Conservation (phyloP, 2,113 vertebrate genomes). For the Camelus bactrianus region DNA sequence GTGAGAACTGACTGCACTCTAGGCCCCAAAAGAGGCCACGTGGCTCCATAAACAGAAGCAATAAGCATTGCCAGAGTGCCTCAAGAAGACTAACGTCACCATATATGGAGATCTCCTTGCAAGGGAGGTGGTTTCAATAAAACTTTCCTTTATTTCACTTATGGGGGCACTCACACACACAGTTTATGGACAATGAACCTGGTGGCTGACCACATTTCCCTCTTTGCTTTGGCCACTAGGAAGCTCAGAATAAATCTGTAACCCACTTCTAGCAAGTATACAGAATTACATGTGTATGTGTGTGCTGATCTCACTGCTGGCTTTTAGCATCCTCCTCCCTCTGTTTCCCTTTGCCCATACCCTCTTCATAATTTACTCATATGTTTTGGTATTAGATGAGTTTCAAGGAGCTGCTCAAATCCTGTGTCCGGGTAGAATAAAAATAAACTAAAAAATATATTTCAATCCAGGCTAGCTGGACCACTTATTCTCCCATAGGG, state of each 20-base stretch:
- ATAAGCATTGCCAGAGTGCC: neutral
- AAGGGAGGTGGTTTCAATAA: neutral
- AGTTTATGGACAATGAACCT: neutral
- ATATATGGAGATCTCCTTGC: neutral
- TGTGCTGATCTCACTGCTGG: neutral
- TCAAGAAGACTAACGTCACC: neutral
- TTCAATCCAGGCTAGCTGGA: conserved; percentile 19
- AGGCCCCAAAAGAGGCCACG: neutral
- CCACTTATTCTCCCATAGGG: neutral
- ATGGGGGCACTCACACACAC: neutral
- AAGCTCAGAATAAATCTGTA: neutral
- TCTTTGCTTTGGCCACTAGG: conserved; percentile 38
- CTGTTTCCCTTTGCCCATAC: neutral
- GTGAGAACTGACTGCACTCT: neutral
- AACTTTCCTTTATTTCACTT: conserved; percentile 33
- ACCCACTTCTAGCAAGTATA: neutral
- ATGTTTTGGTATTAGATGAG: conserved; percentile 57
- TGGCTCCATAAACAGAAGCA: neutral
- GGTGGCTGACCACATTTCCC: neutral
- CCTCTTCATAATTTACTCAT: neutral
- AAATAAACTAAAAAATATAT: neutral
- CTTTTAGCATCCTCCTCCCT: neutral
- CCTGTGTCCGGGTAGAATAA: neutral
- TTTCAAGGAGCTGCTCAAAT: conserved; percentile 45
- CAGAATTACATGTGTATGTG: neutral